Percentiles rank a stretch among this genome's conserved stretches.
These are phyloP conservation scores for Amphibalanus amphitrite DNA, from an alignment of 1,140 invertebrate genomes.

Conservation along the genomic window DNA sequence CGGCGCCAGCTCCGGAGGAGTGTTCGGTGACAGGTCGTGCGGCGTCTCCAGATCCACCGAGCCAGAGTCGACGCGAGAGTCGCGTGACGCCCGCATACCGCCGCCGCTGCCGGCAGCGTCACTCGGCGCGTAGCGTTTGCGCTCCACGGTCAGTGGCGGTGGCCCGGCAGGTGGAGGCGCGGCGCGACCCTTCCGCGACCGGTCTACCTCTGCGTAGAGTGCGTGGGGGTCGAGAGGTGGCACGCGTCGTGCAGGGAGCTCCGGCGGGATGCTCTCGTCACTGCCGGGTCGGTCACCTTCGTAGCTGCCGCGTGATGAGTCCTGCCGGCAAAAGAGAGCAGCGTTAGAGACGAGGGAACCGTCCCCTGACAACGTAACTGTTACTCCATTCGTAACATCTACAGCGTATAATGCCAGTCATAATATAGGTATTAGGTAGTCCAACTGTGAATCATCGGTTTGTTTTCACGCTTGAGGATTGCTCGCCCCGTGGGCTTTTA, in stretches of 20 bases:
- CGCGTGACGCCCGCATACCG: conserved; percentile 16
- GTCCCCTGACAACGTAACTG: too few relatives aligned
- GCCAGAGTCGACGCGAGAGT: conserved; percentile 27
- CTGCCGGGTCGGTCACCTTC: conserved; percentile 26
- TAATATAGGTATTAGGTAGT: too few relatives aligned
- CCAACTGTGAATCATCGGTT: too few relatives aligned
- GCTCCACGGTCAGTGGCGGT: conserved; percentile 25
- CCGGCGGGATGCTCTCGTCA: conserved; percentile 24
- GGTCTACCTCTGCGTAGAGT: conserved; percentile 26
- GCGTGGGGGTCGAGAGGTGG: too few relatives aligned
- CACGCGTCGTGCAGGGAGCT: neutral
- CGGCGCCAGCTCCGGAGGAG: conserved; percentile 24
- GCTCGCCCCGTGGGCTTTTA: too few relatives aligned
- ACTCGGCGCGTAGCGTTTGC: conserved; percentile 27
- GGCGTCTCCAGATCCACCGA: conserved; percentile 28
- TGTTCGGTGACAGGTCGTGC: conserved; percentile 24
- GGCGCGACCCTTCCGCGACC: conserved; percentile 16
- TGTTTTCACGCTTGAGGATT: too few relatives aligned
- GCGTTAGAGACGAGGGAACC: too few relatives aligned
- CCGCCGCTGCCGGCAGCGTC: conserved; percentile 10
- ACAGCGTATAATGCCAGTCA: too few relatives aligned
- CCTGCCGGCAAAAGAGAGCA: too few relatives aligned
- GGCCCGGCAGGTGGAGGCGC: conserved; percentile 19
- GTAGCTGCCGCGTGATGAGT: conserved; percentile 28
- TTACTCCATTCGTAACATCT: too few relatives aligned